Base-by-base conservation (phyloP, 1,140 invertebrate species). In the Conus betulinus region DNA sequence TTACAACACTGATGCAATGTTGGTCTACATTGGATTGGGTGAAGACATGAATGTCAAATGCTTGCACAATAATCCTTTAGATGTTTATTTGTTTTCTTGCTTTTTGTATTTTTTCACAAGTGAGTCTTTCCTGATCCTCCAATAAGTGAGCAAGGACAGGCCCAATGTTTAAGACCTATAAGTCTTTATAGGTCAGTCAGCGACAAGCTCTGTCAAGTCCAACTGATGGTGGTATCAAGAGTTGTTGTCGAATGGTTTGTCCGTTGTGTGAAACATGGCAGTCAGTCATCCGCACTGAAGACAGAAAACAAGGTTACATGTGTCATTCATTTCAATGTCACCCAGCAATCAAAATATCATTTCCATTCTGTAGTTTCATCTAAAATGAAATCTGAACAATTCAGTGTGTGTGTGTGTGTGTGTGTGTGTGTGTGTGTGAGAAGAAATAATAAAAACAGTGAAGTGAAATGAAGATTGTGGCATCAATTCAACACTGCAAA, bases 231-330 rank as follows among this genome's bases (percentile, higher is more conserved):
- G 27, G 27, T 52, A 71, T 71, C 67, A 71, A 71, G 51, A 15
- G 27, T 39, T 81, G 79, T 81, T 17, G 79, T 81, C 79, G 23
- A 20, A 11, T 81, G 79, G 79, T 81, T 51, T 81, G 79, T 81
- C 79, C 79, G 79, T 81, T 81, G 67, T 81, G 79, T 81, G 79
- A 81, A 52, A 81, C 39, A 51, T 81, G 79, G 79, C 79, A 81
- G 79, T 81, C 79, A 81, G 53, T 15, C 15, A 2, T 81, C 79
- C 17, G 79, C 79, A 81, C 79, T 81, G 79, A 81, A 81, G 79
- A 81, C 79, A 81, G 79, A 81, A 81, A 81, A 81, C 79, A 81
- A 17, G 17, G 0, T 51, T 27, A 51, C 39, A 39, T 13, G 27
- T 78, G 76, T 78, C 23, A 51, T 39, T 51, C 7, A 7, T 23